phyloP scores from a whole-genome alignment of 2,797 vertebrate species.

The Naso thynnoides region DNA sequence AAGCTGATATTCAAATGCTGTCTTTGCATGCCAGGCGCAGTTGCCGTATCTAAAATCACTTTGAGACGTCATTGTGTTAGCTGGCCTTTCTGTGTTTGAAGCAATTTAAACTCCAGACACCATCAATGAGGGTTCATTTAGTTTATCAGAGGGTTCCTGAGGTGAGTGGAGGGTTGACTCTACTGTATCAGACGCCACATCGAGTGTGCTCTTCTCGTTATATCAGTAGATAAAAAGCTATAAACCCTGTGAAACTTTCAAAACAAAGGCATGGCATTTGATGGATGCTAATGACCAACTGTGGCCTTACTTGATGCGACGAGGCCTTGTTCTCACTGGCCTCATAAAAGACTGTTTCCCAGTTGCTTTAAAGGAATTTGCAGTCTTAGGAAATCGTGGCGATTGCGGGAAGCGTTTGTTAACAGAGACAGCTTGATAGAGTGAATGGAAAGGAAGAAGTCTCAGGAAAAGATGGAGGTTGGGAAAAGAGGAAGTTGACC shows the following conservation, averaged over 20 bases:
- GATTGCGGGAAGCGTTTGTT: neutral
- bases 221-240: conserved; percentile 30
- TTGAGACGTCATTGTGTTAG: conserved; percentile 18
- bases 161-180: conserved; percentile 30
- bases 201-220: conserved; percentile 20
- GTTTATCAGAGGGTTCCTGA: conserved; percentile 17
- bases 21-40: conserved; percentile 48
- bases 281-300: conserved; percentile 16
- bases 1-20: conserved; percentile 56
- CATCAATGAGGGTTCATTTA: neutral
- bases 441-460: conserved; percentile 38
- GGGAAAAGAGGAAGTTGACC: conserved; percentile 58
- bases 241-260: conserved; percentile 19
- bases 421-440: conserved; percentile 6
- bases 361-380: conserved; percentile 23
- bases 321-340: conserved; percentile 20
- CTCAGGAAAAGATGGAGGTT: conserved; percentile 57
- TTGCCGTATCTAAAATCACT: neutral
- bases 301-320: conserved; percentile 24
- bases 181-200: conserved; percentile 10
- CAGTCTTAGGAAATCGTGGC: conserved; percentile 1
- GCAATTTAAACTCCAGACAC: conserved; percentile 20
- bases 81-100: conserved; percentile 29
- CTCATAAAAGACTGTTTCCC: conserved; percentile 12
- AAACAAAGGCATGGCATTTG: conserved; percentile 34